Evolutionary conservation across 2,888 invertebrate genomes (phyloP), one percentile per base, ranked within the genome.

Genomic region (Pristionchus maxplancki): DNA sequence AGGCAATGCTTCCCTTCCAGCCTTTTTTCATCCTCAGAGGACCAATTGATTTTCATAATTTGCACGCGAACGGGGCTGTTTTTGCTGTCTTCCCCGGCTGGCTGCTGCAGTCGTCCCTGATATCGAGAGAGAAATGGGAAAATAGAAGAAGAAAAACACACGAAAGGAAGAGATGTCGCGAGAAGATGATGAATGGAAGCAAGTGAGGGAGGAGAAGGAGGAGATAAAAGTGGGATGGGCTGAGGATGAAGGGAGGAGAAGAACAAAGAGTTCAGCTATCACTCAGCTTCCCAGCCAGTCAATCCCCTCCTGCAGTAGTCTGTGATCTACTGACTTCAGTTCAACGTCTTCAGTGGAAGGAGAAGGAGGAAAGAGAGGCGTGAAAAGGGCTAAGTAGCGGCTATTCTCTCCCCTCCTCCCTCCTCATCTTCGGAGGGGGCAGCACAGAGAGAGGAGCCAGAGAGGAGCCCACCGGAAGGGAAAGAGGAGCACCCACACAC

Each of bases 231-330:
- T n/a, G 50, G 81, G 81, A 11, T 40, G 78, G 78, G 11, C 24
- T 17, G 31, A 31, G n/a, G 48, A 48, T n/a, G 44, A 44, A 40
- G 40, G 37, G 17, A 11, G 28, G 31, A 64, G 37, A 37, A 71
- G 71, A 71, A 71, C 71, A 71, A 71, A 71, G 71, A 20, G 71
- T 71, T 71, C 71, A 71, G 37, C 62, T 71, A 71, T 71, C 71
- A 37, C 24, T 58, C 3, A 50, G 50, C 15, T 15, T 50, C 50
- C 17, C 20, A 15, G 15, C 31, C 9, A 64, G 71, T 40, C 37
- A 67, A 17, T 67, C 15, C 37, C 37, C 37, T 71, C 34, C 28
- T 6, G 71, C 37, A 31, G 64, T 34, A 67, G 31, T 31, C 64
- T 31, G 64, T 24, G 31, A 37, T 34, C 71, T 37, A 17, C 71